Conservation (phyloP, 2,113 vertebrate genomes). For the Epinephelus lanceolatus region DNA sequence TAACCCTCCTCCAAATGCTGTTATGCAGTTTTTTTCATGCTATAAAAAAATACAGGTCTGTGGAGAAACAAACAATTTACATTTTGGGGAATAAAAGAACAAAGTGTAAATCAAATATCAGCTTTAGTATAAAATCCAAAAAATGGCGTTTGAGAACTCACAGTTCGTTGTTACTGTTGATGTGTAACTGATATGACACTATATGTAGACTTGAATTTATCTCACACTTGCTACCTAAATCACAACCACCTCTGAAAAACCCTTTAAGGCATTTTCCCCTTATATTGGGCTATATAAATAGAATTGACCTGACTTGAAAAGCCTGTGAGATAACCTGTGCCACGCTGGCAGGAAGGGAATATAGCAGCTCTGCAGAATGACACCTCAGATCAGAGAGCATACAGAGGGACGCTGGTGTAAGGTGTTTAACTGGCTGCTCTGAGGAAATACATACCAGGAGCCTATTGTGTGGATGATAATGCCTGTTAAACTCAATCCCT, state of each 20-base stretch:
- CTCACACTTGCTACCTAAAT: neutral
- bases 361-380: neutral
- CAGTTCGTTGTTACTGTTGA: neutral
- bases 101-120: no score
- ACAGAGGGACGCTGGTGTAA: neutral
- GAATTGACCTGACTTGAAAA: neutral
- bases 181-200: neutral
- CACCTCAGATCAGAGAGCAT: conserved; percentile 20
- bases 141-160: no score
- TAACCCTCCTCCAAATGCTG: no score
- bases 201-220: neutral
- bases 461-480: conserved; percentile 18
- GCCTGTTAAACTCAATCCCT: conserved; percentile 1
- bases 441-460: neutral
- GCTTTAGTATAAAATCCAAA: no score
- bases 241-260: neutral
- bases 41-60: no score
- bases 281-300: no score
- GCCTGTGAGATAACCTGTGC: neutral
- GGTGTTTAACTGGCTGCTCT: neutral
- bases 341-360: neutral
- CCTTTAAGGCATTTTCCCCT: neutral
- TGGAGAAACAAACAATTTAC: no score
- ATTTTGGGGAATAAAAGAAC: no score
- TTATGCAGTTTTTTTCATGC: no score